Evolutionary conservation across 2,797 vertebrate species (phyloP), one percentile per base, ranked within the genome.

Genomic region (Hephaestus fuliginosus): DNA sequence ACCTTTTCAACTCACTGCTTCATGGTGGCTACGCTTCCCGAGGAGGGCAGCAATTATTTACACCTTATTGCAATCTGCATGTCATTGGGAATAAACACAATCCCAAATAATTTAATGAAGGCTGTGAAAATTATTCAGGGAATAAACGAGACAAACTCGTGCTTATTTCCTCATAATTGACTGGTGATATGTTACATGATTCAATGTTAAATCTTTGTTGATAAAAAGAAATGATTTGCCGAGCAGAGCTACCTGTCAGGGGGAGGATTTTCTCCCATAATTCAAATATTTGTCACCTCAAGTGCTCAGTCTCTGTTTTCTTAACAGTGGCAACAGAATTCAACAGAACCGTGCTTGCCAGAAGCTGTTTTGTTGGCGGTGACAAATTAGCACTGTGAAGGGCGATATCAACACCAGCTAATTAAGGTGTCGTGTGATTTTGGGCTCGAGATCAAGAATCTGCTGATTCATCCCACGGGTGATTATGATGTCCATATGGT

Each of bases 401-500:
- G 92, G 83, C 89, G 86, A 92, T 89, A 92, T 91, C 90, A 89
- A 89, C 91, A 91, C 87, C 84, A 84, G 93, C 94, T 96, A 95
- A 96, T 95, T 95, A 95, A 95, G 94, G 93, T 95, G 94, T 94
- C 80, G 90, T 95, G 91, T 95, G 94, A 95, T 95, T 96, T 96
- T 95, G 95, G 95, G 94, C 95, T 93, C 86, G 81, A 79, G 95
- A 95, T 96, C 94, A 96, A 95, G 92, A 94, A 94, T 94, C 89
- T 91, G 93, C 94, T 94, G 92, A 95, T 89, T 95, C 94, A 95
- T 94, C 94, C 93, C 92, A 89, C 70, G 92, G 93, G 95, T 96
- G 94, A 96, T 96, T 94, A 95, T 95, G 88, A 91, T 87, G 94
- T 94, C 96, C 95, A 96, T 96, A 96, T 96, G 95, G 95, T 95